A percentile compares a stretch with the other conserved stretches of the same genome.
Evolutionary conservation across 2,888 invertebrate species (phyloP).

Genomic region (Eupithecia abbreviata): DNA sequence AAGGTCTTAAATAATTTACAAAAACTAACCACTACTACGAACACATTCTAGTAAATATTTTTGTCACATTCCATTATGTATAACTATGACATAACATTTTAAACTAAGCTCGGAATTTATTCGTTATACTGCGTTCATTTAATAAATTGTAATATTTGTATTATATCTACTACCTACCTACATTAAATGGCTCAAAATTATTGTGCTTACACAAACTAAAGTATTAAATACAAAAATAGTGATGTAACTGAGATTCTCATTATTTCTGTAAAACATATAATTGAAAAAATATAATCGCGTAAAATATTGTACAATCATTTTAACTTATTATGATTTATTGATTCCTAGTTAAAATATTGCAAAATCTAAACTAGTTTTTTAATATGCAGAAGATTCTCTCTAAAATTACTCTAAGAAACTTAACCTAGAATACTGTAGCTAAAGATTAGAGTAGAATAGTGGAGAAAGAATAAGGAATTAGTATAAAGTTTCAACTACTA

Average conservation of each 20-base stretch:
- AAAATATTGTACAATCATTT: background rate
- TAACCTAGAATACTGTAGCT: conserved; percentile 11
- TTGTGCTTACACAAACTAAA: conserved; percentile 61
- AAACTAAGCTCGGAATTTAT: conserved; percentile 69
- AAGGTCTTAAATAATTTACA: conserved; percentile 38
- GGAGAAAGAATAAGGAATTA: background rate
- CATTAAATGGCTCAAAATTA: conserved; percentile 56
- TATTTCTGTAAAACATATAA: conserved; percentile 47
- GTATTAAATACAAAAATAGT: conserved; percentile 59
- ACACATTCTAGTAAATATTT: conserved; percentile 59
- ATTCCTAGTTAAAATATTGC: background rate
- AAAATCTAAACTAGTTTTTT: background rate
- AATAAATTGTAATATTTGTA: conserved; percentile 46
- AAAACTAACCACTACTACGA: conserved; percentile 49
- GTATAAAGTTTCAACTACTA: background rate
- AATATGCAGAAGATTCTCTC: conserved; percentile 9
- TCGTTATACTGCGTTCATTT: conserved; percentile 43
- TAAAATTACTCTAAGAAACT: conserved; percentile 7
- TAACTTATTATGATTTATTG: background rate
- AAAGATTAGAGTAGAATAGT: background rate
- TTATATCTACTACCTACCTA: conserved; percentile 48
- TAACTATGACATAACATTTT: conserved; percentile 56
- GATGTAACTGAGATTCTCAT: conserved; percentile 65
- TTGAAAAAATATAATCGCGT: conserved; percentile 35
- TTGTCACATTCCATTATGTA: conserved; percentile 49